Evolutionary conservation across 1,140 invertebrate species (phyloP).

Genomic region (Polyergus mexicanus): DNA sequence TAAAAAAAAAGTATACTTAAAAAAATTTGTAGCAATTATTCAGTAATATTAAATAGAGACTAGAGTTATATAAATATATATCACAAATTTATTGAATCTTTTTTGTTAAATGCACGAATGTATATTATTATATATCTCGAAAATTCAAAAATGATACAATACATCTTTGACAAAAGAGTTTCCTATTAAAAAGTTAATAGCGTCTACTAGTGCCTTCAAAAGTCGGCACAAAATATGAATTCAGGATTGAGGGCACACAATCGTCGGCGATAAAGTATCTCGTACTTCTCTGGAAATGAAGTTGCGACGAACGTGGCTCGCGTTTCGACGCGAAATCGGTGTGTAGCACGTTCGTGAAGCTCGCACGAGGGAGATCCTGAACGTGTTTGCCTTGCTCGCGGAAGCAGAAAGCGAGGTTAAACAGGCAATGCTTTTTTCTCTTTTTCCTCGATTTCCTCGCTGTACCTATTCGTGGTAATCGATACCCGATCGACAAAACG

Average conservation of each 20-base stretch:
- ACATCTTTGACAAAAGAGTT: background rate
- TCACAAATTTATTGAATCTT: background rate
- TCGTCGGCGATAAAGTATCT: conserved; percentile 15
- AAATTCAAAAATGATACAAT: background rate
- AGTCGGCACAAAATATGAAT: background rate
- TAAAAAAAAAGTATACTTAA: background rate
- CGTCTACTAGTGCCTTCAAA: background rate
- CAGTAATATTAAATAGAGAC: background rate
- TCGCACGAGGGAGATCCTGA: conserved; percentile 14
- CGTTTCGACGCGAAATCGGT: conserved; percentile 13
- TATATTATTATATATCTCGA: background rate
- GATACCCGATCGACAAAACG: conserved; percentile 70
- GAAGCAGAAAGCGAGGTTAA: conserved; percentile 44
- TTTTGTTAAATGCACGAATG: background rate
- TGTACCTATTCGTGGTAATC: conserved; percentile 66
- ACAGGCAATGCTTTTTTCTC: conserved; percentile 32
- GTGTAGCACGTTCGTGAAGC: conserved; percentile 14
- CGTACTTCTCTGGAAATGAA: conserved; percentile 27
- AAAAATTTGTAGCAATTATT: background rate
- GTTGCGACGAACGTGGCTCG: conserved; percentile 35
- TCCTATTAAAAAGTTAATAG: conserved; percentile 24
- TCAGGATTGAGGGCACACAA: background rate
- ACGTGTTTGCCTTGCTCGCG: conserved; percentile 60
- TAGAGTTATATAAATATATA: background rate
- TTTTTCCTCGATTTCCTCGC: conserved; percentile 54